These are phyloP conservation scores for Mohoua ochrocephala DNA, from an alignment of 2,113 vertebrate genomes.

Conservation along the genomic window DNA sequence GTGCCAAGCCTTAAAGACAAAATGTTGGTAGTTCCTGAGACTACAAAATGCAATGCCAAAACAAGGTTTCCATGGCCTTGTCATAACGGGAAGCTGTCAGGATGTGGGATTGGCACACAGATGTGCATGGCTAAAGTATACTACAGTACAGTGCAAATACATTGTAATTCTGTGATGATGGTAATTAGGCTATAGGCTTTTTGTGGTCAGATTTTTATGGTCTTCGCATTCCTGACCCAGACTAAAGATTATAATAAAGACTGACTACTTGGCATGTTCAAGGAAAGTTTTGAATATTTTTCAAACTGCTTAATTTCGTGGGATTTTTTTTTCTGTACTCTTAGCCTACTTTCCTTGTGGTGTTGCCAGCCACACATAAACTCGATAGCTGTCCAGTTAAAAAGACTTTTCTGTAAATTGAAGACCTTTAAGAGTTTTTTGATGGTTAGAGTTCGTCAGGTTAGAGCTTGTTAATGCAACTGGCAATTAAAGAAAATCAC, in stretches of 20 bases:
- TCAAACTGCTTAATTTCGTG: neutral
- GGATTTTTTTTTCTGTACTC: neutral
- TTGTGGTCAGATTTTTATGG: neutral
- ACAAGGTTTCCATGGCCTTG: neutral
- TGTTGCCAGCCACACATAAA: neutral
- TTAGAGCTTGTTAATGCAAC: neutral
- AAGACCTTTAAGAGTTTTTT: neutral
- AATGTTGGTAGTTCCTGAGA: neutral
- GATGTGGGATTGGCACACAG: neutral
- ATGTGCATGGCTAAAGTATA: neutral
- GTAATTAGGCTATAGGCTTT: neutral
- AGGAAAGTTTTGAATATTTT: neutral
- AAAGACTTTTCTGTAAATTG: neutral
- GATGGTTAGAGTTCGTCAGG: neutral
- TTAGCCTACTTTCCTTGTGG: neutral
- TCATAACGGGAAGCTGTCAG: neutral
- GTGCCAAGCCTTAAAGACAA: neutral
- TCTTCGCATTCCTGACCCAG: neutral
- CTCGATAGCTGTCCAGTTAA: neutral
- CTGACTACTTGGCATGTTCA: neutral
- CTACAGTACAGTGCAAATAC: accelerated
- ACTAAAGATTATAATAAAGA: neutral
- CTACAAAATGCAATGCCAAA: neutral
- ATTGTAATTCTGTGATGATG: neutral
- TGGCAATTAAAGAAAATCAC: neutral